A percentile compares a stretch with the other conserved stretches of the same genome.
These are phyloP conservation scores for Cosmia pyralina DNA, from an alignment of 2,888 invertebrate genomes.

Conservation along the genomic window DNA sequence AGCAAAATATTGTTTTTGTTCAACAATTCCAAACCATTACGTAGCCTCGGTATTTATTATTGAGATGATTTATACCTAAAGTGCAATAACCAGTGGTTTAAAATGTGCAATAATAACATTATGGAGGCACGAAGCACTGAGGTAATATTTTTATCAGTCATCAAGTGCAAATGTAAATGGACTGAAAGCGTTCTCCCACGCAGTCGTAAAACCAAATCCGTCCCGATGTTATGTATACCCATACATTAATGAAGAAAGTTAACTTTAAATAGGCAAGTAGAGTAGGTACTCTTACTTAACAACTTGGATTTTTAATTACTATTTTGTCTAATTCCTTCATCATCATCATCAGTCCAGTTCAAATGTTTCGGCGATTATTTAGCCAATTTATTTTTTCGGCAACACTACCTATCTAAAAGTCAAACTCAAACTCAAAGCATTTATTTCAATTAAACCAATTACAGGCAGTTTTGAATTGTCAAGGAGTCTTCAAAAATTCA, in stretches of 20 bases:
- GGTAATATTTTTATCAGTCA: conserved; percentile 44
- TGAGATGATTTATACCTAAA: conserved; percentile 3
- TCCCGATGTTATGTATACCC: background rate
- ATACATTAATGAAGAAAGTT: conserved; percentile 10
- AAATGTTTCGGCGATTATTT: background rate
- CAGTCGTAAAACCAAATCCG: conserved; percentile 46
- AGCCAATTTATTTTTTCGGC: too few species aligned
- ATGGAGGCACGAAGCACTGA: conserved; percentile 4
- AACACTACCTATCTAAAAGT: background rate
- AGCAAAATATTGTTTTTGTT: background rate
- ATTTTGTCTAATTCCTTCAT: background rate
- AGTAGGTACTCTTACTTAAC: background rate
- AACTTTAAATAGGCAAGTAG: background rate
- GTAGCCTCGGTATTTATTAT: background rate
- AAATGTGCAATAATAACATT: conserved; percentile 34
- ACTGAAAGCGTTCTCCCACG: conserved; percentile 39
- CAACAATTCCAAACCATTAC: background rate
- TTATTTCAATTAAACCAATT: background rate
- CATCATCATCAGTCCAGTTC: background rate
- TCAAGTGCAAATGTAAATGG: conserved; percentile 46
- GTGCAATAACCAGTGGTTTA: conserved; percentile 3
- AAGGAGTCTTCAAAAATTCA: too few species aligned
- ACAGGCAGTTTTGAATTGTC: background rate
- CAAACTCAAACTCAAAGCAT: background rate
- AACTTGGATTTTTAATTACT: background rate